phyloP scores from a whole-genome alignment of 2,113 vertebrate genomes.

The Engraulis encrasicolus region DNA sequence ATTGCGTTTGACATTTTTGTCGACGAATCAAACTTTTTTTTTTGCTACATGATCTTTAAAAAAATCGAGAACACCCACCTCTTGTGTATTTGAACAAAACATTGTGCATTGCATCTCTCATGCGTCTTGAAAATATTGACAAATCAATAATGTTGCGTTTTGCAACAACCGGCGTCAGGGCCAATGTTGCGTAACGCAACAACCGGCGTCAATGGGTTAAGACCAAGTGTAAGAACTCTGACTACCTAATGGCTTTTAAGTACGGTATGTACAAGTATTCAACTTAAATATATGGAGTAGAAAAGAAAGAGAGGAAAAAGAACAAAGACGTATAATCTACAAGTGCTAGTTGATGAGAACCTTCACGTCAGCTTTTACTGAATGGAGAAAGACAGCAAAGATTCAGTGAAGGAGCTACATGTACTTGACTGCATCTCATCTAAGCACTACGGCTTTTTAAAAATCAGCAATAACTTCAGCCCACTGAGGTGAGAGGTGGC shows the following conservation, averaged over 20 bases:
- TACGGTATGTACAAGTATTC: background rate
- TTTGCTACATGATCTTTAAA: no score
- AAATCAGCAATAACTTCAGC: background rate
- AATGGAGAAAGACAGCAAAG: background rate
- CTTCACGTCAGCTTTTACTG: background rate
- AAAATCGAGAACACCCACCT: no score
- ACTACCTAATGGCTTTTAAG: background rate
- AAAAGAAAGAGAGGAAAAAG: background rate
- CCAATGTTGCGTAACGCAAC: no score
- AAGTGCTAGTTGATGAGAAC: background rate
- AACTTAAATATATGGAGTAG: no score
- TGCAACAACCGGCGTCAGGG: no score
- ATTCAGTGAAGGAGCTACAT: background rate
- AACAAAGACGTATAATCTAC: background rate
- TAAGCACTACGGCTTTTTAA: background rate
- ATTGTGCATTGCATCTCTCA: no score
- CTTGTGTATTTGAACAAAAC: no score
- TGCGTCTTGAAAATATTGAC: no score
- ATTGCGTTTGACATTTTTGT: no score
- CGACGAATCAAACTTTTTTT: no score
- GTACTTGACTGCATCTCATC: background rate
- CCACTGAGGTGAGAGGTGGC: background rate
- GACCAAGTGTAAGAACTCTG: background rate
- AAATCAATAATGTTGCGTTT: no score
- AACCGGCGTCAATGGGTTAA: no score